Evolutionary conservation across 2,888 invertebrate genomes (phyloP).

Genomic region (Parelbella ahira): DNA sequence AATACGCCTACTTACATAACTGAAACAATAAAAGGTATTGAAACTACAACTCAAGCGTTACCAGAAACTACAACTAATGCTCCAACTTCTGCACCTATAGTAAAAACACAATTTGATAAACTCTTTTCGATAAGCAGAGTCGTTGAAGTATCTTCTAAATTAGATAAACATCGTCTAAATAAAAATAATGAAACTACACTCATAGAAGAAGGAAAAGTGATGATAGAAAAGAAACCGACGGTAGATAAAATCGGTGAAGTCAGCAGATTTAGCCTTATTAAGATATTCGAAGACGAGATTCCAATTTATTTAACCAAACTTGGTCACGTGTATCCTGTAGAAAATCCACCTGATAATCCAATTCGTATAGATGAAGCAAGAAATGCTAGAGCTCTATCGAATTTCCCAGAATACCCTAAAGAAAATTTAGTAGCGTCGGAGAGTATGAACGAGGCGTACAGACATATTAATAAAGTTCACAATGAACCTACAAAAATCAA

Average conservation of each 20-base stretch:
- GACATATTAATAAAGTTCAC: slow-evolving; percentile 53
- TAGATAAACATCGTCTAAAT: slow-evolving; percentile 80
- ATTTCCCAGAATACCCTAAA: slow-evolving; percentile 57
- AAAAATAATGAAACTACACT: slow-evolving; percentile 77
- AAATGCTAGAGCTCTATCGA: slow-evolving; percentile 67
- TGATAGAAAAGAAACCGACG: slow-evolving; percentile 81
- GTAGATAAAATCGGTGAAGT: slow-evolving; percentile 85
- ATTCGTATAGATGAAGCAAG: slow-evolving; percentile 75
- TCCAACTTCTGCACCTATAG: slow-evolving; percentile 49
- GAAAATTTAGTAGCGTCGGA: slow-evolving; percentile 74
- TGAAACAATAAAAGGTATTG: slow-evolving; percentile 29
- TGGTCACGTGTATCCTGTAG: slow-evolving; percentile 72
- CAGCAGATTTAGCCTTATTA: slow-evolving; percentile 84
- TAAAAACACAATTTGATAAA: slow-evolving; percentile 79
- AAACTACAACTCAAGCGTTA: slow-evolving; percentile 31
- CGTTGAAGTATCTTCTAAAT: slow-evolving; percentile 84
- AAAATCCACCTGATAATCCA: slow-evolving; percentile 69
- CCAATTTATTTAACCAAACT: slow-evolving; percentile 73
- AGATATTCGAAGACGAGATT: slow-evolving; percentile 82
- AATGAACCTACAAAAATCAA: slow-evolving; percentile 36
- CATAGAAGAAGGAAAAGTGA: slow-evolving; percentile 74
- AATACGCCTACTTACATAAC: slow-evolving; percentile 30
- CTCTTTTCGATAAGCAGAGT: slow-evolving; percentile 85
- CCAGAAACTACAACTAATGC: slow-evolving; percentile 46
- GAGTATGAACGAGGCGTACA: slow-evolving; percentile 72